Percentiles rank a stretch among this genome's conserved stretches.
phyloP scores from a whole-genome alignment of 2,888 invertebrate genomes.

The Sycophila texana region DNA sequence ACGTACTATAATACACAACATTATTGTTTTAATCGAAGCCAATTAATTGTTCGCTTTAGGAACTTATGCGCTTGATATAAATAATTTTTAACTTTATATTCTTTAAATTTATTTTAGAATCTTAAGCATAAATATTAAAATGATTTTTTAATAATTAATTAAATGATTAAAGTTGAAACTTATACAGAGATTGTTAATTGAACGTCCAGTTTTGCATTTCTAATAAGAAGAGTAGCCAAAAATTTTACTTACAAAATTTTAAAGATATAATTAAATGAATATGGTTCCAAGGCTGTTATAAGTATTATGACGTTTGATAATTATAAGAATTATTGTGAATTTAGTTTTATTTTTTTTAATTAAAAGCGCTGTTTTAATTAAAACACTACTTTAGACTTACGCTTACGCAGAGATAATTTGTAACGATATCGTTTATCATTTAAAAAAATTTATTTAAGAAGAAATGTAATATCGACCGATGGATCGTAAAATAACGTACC shows the following conservation, averaged over 20 bases:
- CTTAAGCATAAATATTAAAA: conserved; percentile 11
- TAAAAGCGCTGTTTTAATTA: conserved; percentile 22
- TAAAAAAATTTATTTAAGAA: not conserved
- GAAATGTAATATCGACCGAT: conserved; percentile 3
- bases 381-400: conserved; percentile 23
- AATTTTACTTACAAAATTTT: conserved; percentile 31
- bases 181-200: not conserved
- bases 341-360: conserved; percentile 30
- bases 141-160: not conserved
- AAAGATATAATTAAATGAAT: conserved; percentile 9
- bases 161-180: not conserved
- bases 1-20: conserved; percentile 75
- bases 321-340: conserved; percentile 36
- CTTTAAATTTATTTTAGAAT: conserved; percentile 27
- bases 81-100: conserved; percentile 45
- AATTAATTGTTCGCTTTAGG: conserved; percentile 62
- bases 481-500: conserved; percentile 76
- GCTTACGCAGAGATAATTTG: not conserved
- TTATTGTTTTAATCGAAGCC: conserved; percentile 71
- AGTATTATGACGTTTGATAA: conserved; percentile 25
- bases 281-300: conserved; percentile 43
- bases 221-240: conserved; percentile 36
- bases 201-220: not conserved
- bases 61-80: conserved; percentile 52
- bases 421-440: conserved; percentile 15